Base-by-base conservation (phyloP, 2,113 vertebrate species). In the Myrmecobius fasciatus region DNA sequence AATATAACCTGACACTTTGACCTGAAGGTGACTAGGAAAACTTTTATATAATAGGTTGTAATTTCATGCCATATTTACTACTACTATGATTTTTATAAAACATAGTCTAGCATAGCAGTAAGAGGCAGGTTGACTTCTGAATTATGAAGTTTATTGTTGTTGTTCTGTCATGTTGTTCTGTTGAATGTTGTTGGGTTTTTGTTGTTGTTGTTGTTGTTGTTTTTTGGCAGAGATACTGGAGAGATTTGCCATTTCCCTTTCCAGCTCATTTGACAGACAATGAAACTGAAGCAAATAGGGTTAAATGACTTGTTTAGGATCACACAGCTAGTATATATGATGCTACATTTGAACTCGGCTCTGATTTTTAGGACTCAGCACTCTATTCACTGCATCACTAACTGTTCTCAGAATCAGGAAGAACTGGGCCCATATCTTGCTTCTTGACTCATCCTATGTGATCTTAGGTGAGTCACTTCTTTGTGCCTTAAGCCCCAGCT, bases 1-100 rank as follows among this genome's bases (percentile, higher is more conserved):
- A 91, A 46, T 94, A n/a, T 46, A 53, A 17, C 25, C 43, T 3
- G 95, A 88, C 43, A 96, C 94, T 83, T 91, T 53, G 53, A 94
- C 94, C 22, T 92, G 12, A 31, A 49, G 46, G 8, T 83, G 3
- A 10, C 36, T 56, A 48, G 83, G 90, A 96, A 56, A 91, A 93
- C 91, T 31, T 20, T 93, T 43, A 43, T 89, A 93, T 83, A 24
- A 47, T 24, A 92, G 17, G n/a, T 83, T 20, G 31, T 24, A 48
- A 1, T 54, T 91, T n/a, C 67, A 0, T 53, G 7, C 31, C 88
- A 91, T 48, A 49, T 94, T 95, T 93, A 90, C 91, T 92, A 75
- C 36, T 20, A 75, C 67, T 75, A 22, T 75, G 36, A 83, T 83
- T 83, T 83, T 24, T 83, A 83, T 83, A 43, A 43, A 43, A 20